phyloP scores from a whole-genome alignment of 2,113 vertebrate genomes.

The Triplophysa rosa region DNA sequence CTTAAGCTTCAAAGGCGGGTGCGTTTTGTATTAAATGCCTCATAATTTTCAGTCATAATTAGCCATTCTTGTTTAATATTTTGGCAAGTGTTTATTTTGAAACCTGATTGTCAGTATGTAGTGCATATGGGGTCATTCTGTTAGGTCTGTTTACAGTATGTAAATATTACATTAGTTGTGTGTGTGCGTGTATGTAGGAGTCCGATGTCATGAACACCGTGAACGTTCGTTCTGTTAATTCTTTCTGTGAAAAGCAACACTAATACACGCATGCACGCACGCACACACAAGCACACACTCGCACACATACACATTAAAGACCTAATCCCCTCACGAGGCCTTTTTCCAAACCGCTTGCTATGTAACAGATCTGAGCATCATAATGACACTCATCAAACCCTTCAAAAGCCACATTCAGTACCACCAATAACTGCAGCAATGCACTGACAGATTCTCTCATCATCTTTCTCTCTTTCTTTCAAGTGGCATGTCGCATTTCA shows the following conservation, averaged over 20 bases:
- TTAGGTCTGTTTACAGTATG: conserved; percentile 21
- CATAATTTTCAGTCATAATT: too few species aligned
- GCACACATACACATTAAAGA: neutral
- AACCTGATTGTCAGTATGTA: neutral
- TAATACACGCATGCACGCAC: neutral
- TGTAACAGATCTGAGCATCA: conserved; percentile 2
- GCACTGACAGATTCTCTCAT: conserved; percentile 9
- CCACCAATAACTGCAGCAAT: neutral
- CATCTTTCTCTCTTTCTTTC: neutral
- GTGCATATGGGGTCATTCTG: neutral
- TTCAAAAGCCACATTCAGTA: conserved; percentile 1
- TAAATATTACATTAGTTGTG: conserved; percentile 3
- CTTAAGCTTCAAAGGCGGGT: too few species aligned
- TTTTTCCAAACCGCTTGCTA: neutral
- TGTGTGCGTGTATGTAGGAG: conserved; percentile 3
- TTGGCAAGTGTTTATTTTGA: neutral
- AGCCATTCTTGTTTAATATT: too few species aligned
- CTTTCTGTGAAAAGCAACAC: neutral
- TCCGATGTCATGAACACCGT: neutral
- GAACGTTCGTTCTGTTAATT: neutral
- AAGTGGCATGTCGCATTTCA: conserved; percentile 16
- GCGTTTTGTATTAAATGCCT: too few species aligned
- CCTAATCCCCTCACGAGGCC: neutral
- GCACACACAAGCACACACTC: neutral
- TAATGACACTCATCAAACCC: neutral